Conservation (phyloP, 2,888 invertebrate species). For the Cordilura impudica region DNA sequence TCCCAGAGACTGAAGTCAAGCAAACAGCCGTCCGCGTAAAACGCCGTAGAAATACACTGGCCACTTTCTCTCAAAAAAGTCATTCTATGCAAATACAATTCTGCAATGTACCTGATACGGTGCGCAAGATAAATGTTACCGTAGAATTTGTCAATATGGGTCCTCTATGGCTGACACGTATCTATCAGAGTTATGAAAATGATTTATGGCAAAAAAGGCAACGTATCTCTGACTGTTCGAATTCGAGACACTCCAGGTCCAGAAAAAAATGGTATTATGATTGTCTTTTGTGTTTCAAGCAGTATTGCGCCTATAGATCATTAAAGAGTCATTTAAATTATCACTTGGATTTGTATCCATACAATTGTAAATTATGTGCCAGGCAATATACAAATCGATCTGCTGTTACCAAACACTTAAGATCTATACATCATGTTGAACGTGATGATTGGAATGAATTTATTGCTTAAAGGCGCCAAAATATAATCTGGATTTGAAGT, state of each 20-base stretch:
- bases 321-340: conserved; percentile 39
- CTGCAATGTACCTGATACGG: neutral
- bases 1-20: neutral
- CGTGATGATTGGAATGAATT: conserved; percentile 12
- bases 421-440: neutral
- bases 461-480: too few relatives aligned
- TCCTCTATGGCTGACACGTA: conserved; percentile 17
- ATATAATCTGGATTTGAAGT: too few relatives aligned
- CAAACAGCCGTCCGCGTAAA: neutral
- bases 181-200: conserved; percentile 48
- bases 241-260: neutral
- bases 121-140: conserved; percentile 31
- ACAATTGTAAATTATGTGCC: conserved; percentile 39
- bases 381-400: conserved; percentile 24
- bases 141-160: conserved; percentile 26
- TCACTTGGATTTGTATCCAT: conserved; percentile 48
- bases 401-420: conserved; percentile 17
- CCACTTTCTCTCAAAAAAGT: neutral
- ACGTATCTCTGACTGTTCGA: neutral
- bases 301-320: neutral
- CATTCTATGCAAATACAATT: conserved; percentile 26
- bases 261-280: conserved; percentile 12
- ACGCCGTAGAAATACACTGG: neutral
- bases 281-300: conserved; percentile 29
- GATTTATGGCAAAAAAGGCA: conserved; percentile 37